Evolutionary conservation across 2,888 invertebrate species (phyloP).

Genomic region (Phania funesta): DNA sequence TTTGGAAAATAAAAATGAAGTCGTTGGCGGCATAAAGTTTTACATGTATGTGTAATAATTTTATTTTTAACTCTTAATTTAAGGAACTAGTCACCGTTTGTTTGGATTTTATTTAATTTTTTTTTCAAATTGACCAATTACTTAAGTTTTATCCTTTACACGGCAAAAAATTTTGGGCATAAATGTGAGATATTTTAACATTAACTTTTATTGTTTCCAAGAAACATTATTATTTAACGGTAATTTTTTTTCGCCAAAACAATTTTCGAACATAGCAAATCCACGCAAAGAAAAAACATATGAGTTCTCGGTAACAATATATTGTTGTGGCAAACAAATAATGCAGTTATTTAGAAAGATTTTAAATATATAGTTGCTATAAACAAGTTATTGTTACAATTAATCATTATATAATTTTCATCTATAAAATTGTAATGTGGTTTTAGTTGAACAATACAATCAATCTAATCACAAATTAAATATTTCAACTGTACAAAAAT

Average conservation of each 20-base stretch:
- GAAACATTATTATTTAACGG: constrained; percentile 26
- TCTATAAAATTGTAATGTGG: too few species aligned
- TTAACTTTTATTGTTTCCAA: constrained; percentile 27
- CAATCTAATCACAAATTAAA: too few species aligned
- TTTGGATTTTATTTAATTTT: constrained; percentile 67
- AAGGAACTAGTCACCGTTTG: constrained; percentile 78
- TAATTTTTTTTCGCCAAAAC: constrained; percentile 52
- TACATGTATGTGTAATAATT: constrained; percentile 21
- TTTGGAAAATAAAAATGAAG: too few species aligned
- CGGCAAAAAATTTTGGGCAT: constrained; percentile 50
- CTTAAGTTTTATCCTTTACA: constrained; percentile 32
- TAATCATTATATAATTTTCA: too few species aligned
- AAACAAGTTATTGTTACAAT: too few species aligned
- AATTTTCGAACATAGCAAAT: not conserved
- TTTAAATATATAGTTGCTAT: too few species aligned
- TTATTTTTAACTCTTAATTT: constrained; percentile 71
- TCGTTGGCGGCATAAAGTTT: not conserved
- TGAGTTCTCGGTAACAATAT: too few species aligned
- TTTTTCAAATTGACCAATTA: constrained; percentile 64
- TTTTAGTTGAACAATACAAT: too few species aligned
- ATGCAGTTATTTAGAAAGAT: too few species aligned
- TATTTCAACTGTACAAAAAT: too few species aligned
- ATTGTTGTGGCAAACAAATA: too few species aligned
- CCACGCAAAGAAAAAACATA: too few species aligned
- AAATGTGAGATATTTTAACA: constrained; percentile 17